A percentile compares a stretch with the other conserved stretches of the same genome.
phyloP scores from a whole-genome alignment of 37 sponge, comb jelly and placozoan genomes.

The Petrosia ficiformis region DNA sequence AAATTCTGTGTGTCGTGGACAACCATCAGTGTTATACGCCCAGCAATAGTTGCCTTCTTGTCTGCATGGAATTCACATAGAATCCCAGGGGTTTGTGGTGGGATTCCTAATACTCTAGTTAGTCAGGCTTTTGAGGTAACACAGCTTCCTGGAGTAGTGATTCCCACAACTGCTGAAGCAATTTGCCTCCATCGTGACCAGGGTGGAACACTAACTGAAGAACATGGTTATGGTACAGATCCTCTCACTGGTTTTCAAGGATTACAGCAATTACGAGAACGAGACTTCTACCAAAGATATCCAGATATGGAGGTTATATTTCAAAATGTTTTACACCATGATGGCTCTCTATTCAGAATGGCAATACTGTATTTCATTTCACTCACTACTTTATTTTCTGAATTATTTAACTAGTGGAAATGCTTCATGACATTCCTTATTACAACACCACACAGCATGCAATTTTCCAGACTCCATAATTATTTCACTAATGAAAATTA shows the following conservation, averaged over 20 bases:
- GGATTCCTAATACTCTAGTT: slow-evolving; percentile 20
- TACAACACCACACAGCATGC: no score
- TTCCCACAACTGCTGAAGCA: slow-evolving; percentile 21
- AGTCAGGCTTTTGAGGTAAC: neutral
- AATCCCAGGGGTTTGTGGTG: slow-evolving; percentile 17
- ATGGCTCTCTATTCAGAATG: slow-evolving; percentile 14
- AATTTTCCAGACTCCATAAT: no score
- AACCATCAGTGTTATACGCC: slow-evolving; percentile 6
- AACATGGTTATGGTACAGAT: slow-evolving; percentile 18
- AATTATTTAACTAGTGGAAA: neutral
- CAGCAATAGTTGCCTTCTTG: slow-evolving; percentile 3
- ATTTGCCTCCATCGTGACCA: slow-evolving; percentile 1
- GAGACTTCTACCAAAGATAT: slow-evolving; percentile 18
- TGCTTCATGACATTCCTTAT: no score
- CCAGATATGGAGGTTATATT: slow-evolving; percentile 18
- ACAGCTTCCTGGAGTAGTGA: neutral
- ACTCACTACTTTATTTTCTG: neutral
- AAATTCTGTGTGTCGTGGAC: slow-evolving; percentile 44
- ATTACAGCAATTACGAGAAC: slow-evolving; percentile 5
- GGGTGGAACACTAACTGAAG: slow-evolving; percentile 7
- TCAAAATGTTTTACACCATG: slow-evolving; percentile 2
- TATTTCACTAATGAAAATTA: no score
- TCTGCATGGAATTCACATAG: slow-evolving; percentile 39
- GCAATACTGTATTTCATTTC: slow-evolving; percentile 7
- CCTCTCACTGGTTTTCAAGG: slow-evolving; percentile 7